Base-by-base conservation (phyloP, 2,797 vertebrate genomes). In the Centropyge bicolor region DNA sequence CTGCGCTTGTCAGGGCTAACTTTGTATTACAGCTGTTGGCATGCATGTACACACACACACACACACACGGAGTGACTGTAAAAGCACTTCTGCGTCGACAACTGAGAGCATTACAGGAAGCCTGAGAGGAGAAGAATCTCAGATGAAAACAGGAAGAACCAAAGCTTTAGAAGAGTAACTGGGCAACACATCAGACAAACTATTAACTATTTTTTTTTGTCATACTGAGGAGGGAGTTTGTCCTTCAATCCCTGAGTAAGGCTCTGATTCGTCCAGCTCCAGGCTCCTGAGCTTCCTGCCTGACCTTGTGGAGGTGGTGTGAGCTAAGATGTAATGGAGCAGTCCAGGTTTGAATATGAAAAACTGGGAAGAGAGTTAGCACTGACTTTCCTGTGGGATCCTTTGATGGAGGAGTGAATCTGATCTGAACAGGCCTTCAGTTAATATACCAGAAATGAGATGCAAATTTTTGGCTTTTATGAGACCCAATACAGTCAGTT, bases 261-360 rank as follows among this genome's bases (percentile, higher is more conserved):
- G 55, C 59, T 70, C 59, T 70, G 63, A 60, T 16, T 49, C 41
- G 35, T 77, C 22, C 41, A 9, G 67, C 84, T 84, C 4, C 16
- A 60, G 71, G 74, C 49, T 49, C 64, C 52, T 48, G 61, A 38
- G 74, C 48, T 49, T 61, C 22, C 68, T 60, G 57, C 38, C 49
- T 73, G 65, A 78, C 66, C 55, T 65, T 69, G 72, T 51, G 68
- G 72, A 84, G 74, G 68, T 51, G 61, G 43, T 46, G n/a, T 6
- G 10, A 72, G 52, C 27, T 69, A 38, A 67, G 49, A 63, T 46
- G 60, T 12, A 66, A 60, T 2, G 51, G 22, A 64, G 31, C 2
- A 11, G 46, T 24, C 11, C 36, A 52, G 19, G 52, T 74, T 38
- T 52, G 36, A 61, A 55, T 36, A 36, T 55, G 17, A 72, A 61